These are phyloP conservation scores for Drosophila funebris DNA, from an alignment of 1,140 invertebrate species.

Conservation along the genomic window DNA sequence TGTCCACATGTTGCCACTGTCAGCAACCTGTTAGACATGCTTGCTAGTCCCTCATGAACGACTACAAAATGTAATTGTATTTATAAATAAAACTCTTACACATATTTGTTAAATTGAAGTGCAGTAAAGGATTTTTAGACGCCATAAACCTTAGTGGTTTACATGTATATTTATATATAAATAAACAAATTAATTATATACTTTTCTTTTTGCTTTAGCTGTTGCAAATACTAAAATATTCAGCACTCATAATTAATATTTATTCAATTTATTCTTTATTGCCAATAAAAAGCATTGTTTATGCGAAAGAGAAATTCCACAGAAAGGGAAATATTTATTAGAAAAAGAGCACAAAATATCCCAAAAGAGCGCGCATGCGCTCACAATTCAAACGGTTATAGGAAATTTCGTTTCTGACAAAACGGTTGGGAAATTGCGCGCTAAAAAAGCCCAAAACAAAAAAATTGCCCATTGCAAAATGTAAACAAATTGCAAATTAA, in stretches of 20 bases:
- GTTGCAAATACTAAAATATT: too few relatives aligned
- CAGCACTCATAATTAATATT: too few relatives aligned
- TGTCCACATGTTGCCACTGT: conserved; percentile 57
- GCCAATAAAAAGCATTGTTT: not conserved
- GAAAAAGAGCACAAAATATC: conserved; percentile 42
- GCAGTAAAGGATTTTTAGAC: too few relatives aligned
- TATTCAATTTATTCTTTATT: not conserved
- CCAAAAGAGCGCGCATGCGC: conserved; percentile 56
- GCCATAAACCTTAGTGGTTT: too few relatives aligned
- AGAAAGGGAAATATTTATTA: not conserved
- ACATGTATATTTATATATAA: too few relatives aligned
- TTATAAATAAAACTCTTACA: not conserved
- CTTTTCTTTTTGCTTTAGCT: too few relatives aligned
- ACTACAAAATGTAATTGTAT: not conserved
- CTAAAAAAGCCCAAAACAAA: conserved; percentile 68
- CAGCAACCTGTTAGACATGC: conserved; percentile 63
- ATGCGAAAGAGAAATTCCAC: not conserved
- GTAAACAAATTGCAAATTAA: conserved; percentile 50
- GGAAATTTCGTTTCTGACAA: not conserved
- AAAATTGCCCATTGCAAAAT: conserved; percentile 23
- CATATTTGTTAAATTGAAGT: too few relatives aligned
- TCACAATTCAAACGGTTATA: conserved; percentile 39
- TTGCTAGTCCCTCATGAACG: conserved; percentile 15
- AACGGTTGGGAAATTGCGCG: conserved; percentile 44
- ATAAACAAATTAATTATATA: too few relatives aligned